phyloP scores from a whole-genome alignment of 2,888 invertebrate genomes.

The Lasius fuliginosus region DNA sequence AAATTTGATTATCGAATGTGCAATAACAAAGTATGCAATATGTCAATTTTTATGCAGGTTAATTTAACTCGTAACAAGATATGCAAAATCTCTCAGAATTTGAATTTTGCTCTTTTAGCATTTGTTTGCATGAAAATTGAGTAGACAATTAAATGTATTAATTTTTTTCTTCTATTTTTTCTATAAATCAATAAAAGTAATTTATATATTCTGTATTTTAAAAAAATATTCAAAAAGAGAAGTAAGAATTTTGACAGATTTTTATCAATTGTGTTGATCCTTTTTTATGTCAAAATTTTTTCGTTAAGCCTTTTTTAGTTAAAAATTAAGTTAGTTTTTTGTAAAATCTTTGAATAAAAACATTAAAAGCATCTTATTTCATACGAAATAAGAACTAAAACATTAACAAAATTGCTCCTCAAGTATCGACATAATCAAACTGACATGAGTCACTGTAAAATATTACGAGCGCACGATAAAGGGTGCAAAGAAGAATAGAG shows the following conservation, averaged over 20 bases:
- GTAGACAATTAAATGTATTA: neutral
- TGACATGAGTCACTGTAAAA: conserved; percentile 36
- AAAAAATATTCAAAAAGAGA: neutral
- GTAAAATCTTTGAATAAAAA: neutral
- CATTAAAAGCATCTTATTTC: conserved; percentile 1
- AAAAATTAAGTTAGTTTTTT: neutral
- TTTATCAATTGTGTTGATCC: neutral
- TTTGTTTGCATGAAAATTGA: neutral
- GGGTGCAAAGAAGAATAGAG: conserved; percentile 18
- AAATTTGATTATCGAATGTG: neutral
- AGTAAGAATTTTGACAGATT: neutral
- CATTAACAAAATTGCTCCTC: conserved; percentile 55
- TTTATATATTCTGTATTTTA: neutral
- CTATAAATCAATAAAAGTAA: neutral
- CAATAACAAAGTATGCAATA: neutral
- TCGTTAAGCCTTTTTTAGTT: neutral
- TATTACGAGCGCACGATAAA: conserved; percentile 26
- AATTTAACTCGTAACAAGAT: neutral
- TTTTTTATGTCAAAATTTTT: neutral
- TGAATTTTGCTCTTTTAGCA: neutral
- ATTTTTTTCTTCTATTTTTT: neutral
- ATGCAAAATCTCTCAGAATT: neutral
- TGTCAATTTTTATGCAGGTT: neutral
- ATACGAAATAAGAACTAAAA: neutral
- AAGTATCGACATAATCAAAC: conserved; percentile 46